A percentile compares a stretch with the other conserved stretches of the same genome.
Conservation (phyloP, 2,113 vertebrate species). For the Sardina pilchardus region DNA sequence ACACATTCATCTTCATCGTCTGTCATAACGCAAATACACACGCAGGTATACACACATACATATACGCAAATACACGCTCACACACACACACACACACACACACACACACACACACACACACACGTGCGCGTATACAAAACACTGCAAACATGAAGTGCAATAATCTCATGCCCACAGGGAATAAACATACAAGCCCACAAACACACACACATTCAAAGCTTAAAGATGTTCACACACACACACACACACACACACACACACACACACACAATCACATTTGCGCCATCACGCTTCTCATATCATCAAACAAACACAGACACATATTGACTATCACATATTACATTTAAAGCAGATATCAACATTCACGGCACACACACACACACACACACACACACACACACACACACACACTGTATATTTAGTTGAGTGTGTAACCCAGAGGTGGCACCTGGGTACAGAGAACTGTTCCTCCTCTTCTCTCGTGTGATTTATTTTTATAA, state of each 20-base stretch:
- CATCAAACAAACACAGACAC: neutral
- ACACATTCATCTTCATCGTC: constrained; percentile 54
- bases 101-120: neutral
- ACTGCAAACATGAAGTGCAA: neutral
- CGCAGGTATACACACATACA: neutral
- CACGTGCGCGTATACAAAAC: neutral
- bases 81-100: neutral
- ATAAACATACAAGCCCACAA: neutral
- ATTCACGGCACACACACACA: constrained; percentile 8
- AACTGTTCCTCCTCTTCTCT: neutral
- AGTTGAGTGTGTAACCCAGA: neutral
- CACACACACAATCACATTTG: neutral
- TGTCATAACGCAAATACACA: constrained; percentile 22
- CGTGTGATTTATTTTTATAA: neutral
- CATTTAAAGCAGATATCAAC: neutral
- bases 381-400: neutral
- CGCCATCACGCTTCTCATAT: neutral
- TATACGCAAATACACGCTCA: neutral
- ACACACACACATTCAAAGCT: neutral
- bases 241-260: neutral
- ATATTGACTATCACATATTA: neutral
- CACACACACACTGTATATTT: neutral
- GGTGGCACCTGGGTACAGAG: neutral
- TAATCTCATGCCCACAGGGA: neutral
- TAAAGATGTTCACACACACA: neutral